A percentile compares a stretch with the other conserved stretches of the same genome.
Evolutionary conservation across 2,888 invertebrate species (phyloP).

Genomic region (Portevinia maculata): DNA sequence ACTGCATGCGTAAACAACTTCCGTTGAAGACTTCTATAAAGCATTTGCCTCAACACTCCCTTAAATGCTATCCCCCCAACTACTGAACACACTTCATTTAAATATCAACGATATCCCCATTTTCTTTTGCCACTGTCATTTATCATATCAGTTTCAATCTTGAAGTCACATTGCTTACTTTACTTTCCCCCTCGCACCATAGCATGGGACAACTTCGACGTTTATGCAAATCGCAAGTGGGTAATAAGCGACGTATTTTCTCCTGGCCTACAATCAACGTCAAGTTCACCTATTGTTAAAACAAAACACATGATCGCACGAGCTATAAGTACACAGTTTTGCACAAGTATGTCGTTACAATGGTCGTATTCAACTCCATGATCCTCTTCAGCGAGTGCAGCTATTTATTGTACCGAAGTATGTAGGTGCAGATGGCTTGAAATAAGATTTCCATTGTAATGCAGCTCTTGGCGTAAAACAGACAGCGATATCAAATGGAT

Average conservation of each 20-base stretch:
- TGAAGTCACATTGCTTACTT: constrained; percentile 25
- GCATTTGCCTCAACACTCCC: constrained; percentile 36
- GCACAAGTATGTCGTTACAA: not conserved
- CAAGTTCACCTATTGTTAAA: constrained; percentile 62
- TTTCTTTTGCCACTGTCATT: constrained; percentile 26
- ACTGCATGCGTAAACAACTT: no score
- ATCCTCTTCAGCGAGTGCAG: constrained; percentile 13
- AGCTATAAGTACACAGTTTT: constrained; percentile 16
- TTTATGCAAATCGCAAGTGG: constrained; percentile 62
- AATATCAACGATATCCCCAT: constrained; percentile 45
- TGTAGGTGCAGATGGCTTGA: constrained; percentile 43
- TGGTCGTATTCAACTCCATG: not conserved
- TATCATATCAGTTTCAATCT: constrained; percentile 59
- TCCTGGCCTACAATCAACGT: constrained; percentile 38
- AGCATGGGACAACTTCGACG: constrained; percentile 38
- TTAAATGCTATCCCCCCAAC: constrained; percentile 31
- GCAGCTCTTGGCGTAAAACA: constrained; percentile 2
- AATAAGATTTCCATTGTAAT: constrained; percentile 24
- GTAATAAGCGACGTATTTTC: constrained; percentile 35
- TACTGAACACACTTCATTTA: constrained; percentile 43
- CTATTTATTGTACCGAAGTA: constrained; percentile 29
- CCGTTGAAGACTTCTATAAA: constrained; percentile 8
- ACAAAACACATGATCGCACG: constrained; percentile 55
- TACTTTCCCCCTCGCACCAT: constrained; percentile 45
- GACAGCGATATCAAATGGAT: constrained; percentile 37